Evolutionary conservation across 2,888 invertebrate genomes (phyloP).

Genomic region (Andrena hattorfiana): DNA sequence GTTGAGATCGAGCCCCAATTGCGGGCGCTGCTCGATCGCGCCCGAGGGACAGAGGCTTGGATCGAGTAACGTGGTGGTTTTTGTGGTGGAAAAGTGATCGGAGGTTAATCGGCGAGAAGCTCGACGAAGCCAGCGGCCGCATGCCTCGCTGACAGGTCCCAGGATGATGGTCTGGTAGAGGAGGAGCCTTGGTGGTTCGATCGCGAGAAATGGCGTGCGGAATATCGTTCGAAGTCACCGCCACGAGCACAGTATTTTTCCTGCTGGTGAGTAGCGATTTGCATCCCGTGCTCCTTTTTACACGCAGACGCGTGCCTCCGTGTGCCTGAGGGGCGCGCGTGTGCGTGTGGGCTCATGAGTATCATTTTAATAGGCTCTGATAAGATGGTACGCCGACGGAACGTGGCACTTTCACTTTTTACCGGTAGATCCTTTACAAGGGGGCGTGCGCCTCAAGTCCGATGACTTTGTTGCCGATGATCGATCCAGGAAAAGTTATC

Average conservation of each 20-base stretch:
- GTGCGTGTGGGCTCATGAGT: not conserved
- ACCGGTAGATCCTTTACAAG: constrained; percentile 15
- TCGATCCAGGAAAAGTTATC: constrained; percentile 1
- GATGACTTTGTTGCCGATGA: constrained; percentile 7
- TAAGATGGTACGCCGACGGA: constrained; percentile 1
- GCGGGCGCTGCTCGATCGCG: not conserved
- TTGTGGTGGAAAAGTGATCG: constrained; percentile 55
- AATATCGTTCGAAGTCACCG: constrained; percentile 79
- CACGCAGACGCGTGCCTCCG: not conserved
- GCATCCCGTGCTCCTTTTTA: not conserved
- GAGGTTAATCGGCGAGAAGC: constrained; percentile 40
- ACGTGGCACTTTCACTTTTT: constrained; percentile 57
- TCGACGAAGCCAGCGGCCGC: constrained; percentile 44
- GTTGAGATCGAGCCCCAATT: constrained; percentile 5
- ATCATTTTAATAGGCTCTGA: constrained; percentile 27
- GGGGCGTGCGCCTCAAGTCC: not conserved
- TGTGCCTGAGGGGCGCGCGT: not conserved
- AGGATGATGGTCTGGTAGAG: constrained; percentile 81
- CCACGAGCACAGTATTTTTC: constrained; percentile 82
- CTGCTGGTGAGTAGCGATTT: constrained; percentile 78
- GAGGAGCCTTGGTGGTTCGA: constrained; percentile 63
- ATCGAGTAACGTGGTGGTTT: constrained; percentile 42
- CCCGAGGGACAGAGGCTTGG: not conserved
- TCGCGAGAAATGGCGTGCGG: constrained; percentile 82
- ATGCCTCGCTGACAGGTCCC: constrained; percentile 66